Evolutionary conservation across 2,888 invertebrate genomes (phyloP).

Genomic region (Esperia sulphurella): DNA sequence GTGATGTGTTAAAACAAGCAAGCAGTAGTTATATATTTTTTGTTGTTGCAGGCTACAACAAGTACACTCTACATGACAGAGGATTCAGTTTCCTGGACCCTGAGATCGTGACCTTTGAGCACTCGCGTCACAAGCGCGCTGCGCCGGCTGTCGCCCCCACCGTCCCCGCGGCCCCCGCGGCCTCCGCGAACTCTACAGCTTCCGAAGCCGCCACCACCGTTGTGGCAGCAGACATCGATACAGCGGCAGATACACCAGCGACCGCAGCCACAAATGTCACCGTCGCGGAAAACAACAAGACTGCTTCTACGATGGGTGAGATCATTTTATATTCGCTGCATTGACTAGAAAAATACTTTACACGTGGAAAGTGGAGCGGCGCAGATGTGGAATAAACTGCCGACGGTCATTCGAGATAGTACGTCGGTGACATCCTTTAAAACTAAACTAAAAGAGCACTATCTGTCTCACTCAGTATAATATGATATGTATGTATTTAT

Average conservation of each 20-base stretch:
- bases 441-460: no score
- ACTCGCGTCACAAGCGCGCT: slow-evolving; percentile 17
- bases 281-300: slow-evolving; percentile 5
- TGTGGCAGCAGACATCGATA: slow-evolving; percentile 11
- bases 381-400: no score
- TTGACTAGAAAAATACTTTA: no score
- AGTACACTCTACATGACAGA: slow-evolving; percentile 24
- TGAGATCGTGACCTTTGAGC: slow-evolving; percentile 24
- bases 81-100: slow-evolving; percentile 16
- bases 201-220: background rate
- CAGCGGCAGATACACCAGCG: slow-evolving; percentile 7
- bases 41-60: slow-evolving; percentile 26
- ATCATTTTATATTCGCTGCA: no score
- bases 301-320: background rate
- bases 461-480: no score
- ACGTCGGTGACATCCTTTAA: no score
- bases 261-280: slow-evolving; percentile 1
- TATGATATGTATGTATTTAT: no score
- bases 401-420: no score
- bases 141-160: background rate
- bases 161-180: background rate
- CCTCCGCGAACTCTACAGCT: background rate
- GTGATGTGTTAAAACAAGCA: no score
- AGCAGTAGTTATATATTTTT: no score
- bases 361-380: no score